Conservation (phyloP, 2,888 invertebrate genomes). For the Dicycla oo region DNA sequence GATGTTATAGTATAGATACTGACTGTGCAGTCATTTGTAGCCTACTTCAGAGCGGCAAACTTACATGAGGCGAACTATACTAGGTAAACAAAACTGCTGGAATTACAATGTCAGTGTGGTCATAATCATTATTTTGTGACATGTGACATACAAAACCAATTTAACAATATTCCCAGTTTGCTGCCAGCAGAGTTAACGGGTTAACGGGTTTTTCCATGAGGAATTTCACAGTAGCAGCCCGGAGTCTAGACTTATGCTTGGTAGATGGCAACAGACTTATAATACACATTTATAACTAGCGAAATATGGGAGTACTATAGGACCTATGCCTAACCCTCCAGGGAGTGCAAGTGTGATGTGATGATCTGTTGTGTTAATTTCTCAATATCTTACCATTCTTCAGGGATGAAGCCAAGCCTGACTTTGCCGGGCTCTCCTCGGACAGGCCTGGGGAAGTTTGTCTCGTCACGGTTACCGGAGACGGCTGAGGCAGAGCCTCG, state of each 20-base stretch:
- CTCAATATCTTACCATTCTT: slow-evolving; percentile 93
- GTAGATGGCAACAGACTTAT: too few relatives aligned
- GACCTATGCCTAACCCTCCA: background rate
- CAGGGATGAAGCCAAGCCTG: slow-evolving; percentile 97
- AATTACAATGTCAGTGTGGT: too few relatives aligned
- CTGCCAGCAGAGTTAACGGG: too few relatives aligned
- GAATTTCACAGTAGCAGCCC: background rate
- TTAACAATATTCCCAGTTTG: background rate
- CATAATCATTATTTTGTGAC: background rate
- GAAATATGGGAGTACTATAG: background rate
- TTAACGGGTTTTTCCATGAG: background rate
- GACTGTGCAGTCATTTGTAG: too few relatives aligned
- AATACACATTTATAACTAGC: too few relatives aligned
- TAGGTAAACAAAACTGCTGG: background rate
- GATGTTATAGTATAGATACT: too few relatives aligned
- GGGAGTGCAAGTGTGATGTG: background rate
- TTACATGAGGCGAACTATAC: too few relatives aligned
- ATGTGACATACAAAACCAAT: background rate
- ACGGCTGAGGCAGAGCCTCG: slow-evolving; percentile 88
- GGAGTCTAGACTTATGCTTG: background rate
- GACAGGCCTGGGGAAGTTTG: slow-evolving; percentile 94
- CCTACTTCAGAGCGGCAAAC: too few relatives aligned
- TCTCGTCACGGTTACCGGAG: slow-evolving; percentile 92
- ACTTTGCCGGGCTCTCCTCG: slow-evolving; percentile 94
- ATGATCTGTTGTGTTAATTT: background rate